A percentile compares a stretch with the other conserved stretches of the same genome.
These are phyloP conservation scores for Heliconius hortense DNA, from an alignment of 2,888 invertebrate species.

Conservation along the genomic window DNA sequence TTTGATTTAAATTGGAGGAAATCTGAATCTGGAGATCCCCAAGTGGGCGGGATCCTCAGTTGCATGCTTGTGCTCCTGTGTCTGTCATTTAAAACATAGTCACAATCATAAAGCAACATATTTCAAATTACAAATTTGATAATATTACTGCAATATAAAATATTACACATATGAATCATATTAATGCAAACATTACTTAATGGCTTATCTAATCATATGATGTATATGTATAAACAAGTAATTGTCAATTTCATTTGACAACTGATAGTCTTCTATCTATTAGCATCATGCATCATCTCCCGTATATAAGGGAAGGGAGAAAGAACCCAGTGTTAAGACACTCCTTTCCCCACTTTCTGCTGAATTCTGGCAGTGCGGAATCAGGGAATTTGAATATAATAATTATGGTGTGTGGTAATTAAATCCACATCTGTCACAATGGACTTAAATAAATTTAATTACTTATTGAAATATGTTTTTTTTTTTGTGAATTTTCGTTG, in stretches of 20 bases:
- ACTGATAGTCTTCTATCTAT: not conserved
- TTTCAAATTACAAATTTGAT: not conserved
- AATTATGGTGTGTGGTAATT: too few species aligned
- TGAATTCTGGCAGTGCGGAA: too few species aligned
- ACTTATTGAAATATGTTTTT: too few species aligned
- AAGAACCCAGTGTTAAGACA: too few species aligned
- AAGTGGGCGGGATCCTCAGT: not conserved
- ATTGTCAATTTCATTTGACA: not conserved
- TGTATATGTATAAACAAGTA: not conserved
- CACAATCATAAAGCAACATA: not conserved
- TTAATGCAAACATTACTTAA: not conserved
- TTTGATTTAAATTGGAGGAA: too few species aligned
- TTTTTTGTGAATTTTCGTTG: too few species aligned
- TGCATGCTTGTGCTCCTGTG: not conserved
- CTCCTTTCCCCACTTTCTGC: too few species aligned
- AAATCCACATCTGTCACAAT: too few species aligned
- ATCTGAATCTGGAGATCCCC: not conserved
- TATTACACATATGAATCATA: slow-evolving; percentile 2
- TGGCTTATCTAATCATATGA: not conserved
- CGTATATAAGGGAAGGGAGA: too few species aligned
- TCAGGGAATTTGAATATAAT: too few species aligned
- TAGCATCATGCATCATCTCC: too few species aligned
- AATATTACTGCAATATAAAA: not conserved
- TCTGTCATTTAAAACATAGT: not conserved
- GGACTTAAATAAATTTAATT: too few species aligned